Conservation (phyloP, 2,888 invertebrate species). For the Nomada fabriciana region DNA sequence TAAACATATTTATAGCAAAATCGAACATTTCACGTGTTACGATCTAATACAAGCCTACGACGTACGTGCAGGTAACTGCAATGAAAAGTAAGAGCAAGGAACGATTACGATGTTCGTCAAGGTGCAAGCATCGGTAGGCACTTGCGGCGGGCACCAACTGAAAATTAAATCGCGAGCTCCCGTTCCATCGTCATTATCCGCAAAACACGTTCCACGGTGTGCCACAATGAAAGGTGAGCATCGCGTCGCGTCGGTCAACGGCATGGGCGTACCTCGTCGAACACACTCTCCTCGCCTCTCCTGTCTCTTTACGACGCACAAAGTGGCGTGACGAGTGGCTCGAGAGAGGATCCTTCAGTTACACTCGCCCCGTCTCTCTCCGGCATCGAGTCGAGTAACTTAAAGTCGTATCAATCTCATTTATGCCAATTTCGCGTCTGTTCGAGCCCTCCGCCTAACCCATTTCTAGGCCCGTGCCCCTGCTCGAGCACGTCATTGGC, state of each 20-base stretch:
- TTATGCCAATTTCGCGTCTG: conserved; percentile 82
- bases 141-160: conserved; percentile 22
- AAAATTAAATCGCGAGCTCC: conserved; percentile 36
- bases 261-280: conserved; percentile 57
- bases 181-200: conserved; percentile 64
- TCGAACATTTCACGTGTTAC: no score
- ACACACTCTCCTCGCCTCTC: conserved; percentile 38
- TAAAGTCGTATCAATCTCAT: conserved; percentile 84
- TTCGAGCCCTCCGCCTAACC: conserved; percentile 60
- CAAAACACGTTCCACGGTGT: conserved; percentile 64
- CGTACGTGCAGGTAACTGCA: no score
- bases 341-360: conserved; percentile 54
- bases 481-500: conserved; percentile 53
- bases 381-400: conserved; percentile 76
- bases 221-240: conserved; percentile 63
- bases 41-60: no score
- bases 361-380: conserved; percentile 15
- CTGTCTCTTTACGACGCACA: conserved; percentile 48
- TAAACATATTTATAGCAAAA: no score
- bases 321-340: conserved; percentile 79
- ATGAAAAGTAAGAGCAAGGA: neutral
- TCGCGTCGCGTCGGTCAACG: conserved; percentile 65
- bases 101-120: neutral
- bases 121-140: neutral
- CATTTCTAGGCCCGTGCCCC: conserved; percentile 52